These are phyloP conservation scores for Labeo calbasu DNA, from an alignment of 2,797 vertebrate species.

Conservation along the genomic window DNA sequence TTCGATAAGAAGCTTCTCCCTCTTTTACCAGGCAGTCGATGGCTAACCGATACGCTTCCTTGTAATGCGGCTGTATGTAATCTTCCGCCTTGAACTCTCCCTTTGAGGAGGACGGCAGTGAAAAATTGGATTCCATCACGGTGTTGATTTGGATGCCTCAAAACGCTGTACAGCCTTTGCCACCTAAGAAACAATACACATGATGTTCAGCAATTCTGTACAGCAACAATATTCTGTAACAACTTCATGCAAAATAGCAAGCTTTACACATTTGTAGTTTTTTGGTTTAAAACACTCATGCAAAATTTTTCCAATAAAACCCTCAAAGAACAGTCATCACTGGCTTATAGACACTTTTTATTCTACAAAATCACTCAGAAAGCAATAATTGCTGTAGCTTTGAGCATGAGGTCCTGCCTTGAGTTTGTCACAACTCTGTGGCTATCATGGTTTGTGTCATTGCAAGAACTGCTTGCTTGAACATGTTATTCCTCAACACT, in stretches of 20 bases:
- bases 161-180: background rate
- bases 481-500: background rate
- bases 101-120: slow-evolving; percentile 85
- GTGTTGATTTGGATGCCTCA: slow-evolving; percentile 29
- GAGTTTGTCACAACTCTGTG: background rate
- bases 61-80: slow-evolving; percentile 92
- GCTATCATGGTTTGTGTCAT: background rate
- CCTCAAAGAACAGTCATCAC: background rate
- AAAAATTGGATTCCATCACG: slow-evolving; percentile 86
- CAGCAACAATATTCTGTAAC: background rate
- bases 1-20: slow-evolving; percentile 83
- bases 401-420: background rate
- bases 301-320: background rate
- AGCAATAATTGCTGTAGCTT: background rate
- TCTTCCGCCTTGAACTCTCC: slow-evolving; percentile 86
- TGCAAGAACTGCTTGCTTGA: background rate
- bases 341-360: background rate
- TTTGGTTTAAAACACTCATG: background rate
- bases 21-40: slow-evolving; percentile 85
- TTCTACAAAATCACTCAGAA: background rate
- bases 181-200: slow-evolving; percentile 30
- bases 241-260: background rate
- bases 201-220: background rate
- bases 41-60: slow-evolving; percentile 91
- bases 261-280: background rate